Percentiles rank a stretch among this genome's conserved stretches.
These are phyloP conservation scores for Arrhopalites spinosus DNA, from an alignment of 2,888 invertebrate genomes.

Conservation along the genomic window DNA sequence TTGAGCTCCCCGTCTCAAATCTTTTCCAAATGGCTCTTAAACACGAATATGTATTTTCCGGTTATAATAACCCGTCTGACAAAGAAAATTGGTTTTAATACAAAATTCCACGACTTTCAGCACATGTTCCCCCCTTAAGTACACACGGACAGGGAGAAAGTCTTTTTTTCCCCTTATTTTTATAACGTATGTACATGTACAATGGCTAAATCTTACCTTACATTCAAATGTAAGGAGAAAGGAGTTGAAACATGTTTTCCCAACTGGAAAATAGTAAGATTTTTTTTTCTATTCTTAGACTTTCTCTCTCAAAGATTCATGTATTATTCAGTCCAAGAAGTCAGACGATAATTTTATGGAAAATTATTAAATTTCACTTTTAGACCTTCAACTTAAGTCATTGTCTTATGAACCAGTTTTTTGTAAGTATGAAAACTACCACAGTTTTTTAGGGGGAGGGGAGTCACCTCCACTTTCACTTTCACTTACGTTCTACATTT, in stretches of 20 bases:
- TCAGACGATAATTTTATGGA: slow-evolving; percentile 4
- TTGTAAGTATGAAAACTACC: too few relatives aligned
- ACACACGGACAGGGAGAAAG: not conserved
- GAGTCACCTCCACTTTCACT: too few relatives aligned
- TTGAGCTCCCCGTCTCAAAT: slow-evolving; percentile 25
- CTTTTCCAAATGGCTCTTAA: slow-evolving; percentile 51
- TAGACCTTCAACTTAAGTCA: too few relatives aligned
- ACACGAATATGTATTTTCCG: slow-evolving; percentile 46
- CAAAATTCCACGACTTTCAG: slow-evolving; percentile 34
- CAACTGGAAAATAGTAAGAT: too few relatives aligned
- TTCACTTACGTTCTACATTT: too few relatives aligned
- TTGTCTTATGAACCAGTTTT: too few relatives aligned
- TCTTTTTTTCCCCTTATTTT: not conserved
- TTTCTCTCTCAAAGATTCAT: not conserved
- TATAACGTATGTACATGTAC: not conserved
- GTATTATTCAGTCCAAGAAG: slow-evolving; percentile 1
- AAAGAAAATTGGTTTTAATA: slow-evolving; percentile 49
- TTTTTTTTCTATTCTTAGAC: not conserved
- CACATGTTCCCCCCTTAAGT: not conserved
- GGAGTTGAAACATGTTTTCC: too few relatives aligned
- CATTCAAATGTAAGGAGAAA: not conserved
- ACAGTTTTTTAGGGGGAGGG: too few relatives aligned
- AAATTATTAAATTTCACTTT: slow-evolving; percentile 4
- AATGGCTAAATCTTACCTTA: not conserved
- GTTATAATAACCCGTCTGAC: slow-evolving; percentile 28